phyloP scores from a whole-genome alignment of 2,113 vertebrate genomes.

The Climacteris rufus region DNA sequence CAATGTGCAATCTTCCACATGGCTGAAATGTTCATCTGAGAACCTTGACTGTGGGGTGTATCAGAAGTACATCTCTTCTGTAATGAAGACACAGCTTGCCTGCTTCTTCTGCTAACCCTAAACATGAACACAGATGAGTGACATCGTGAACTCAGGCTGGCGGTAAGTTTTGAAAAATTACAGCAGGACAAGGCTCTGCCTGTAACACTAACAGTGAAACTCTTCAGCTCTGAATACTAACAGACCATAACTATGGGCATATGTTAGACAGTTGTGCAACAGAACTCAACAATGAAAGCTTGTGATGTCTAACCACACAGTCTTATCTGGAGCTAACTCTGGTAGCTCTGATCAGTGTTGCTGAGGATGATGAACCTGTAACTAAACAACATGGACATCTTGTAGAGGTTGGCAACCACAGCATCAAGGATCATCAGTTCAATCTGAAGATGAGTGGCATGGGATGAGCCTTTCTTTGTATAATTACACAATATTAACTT shows the following conservation, averaged over 20 bases:
- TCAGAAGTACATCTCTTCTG: background rate
- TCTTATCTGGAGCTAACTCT: background rate
- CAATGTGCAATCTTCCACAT: background rate
- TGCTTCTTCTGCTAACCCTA: background rate
- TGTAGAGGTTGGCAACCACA: background rate
- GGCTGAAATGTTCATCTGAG: background rate
- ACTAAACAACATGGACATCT: background rate
- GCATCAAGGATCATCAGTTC: background rate
- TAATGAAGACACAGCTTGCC: background rate
- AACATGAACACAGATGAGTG: background rate
- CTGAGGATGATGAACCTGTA: background rate
- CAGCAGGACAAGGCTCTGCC: background rate
- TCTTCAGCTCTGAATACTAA: background rate
- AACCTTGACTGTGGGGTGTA: accelerated
- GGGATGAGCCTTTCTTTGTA: background rate
- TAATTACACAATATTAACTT: background rate
- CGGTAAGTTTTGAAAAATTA: background rate
- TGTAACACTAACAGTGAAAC: background rate
- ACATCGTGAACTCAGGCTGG: background rate
- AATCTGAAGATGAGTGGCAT: background rate
- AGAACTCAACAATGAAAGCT: background rate
- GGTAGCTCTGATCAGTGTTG: background rate
- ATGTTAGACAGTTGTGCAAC: background rate
- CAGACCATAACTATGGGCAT: background rate
- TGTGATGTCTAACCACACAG: background rate